Base-by-base conservation (phyloP, 2,113 vertebrate genomes). In the Hyperoodon ampullatus region DNA sequence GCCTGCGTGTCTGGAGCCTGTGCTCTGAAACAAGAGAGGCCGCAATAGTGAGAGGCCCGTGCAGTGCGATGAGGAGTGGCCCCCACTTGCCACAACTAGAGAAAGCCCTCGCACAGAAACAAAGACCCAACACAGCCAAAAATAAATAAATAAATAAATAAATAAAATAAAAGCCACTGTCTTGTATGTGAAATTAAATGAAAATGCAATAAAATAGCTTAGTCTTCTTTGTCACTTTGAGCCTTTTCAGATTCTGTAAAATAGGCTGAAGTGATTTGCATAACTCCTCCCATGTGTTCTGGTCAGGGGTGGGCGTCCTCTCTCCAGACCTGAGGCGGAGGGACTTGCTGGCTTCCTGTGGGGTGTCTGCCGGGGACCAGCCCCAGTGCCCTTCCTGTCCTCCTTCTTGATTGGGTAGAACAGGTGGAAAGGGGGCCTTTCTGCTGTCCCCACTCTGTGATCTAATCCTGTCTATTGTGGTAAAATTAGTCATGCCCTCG, bases 181-280 rank as follows among this genome's bases (percentile, higher is more conserved):
- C 65, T 8, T 7, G 10, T 30, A n/a, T 5, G n/a, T 30, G 0
- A 15, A 2, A 21, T 60, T 28, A 0, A 35, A 1, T 28, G 78
- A n/a, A 12, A 19, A 42, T 1, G 18, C 1, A 2, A 5, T 5
- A 4, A 11, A 21, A 11, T 0, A 30, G 13, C 23, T 18, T 42
- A 1, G 16, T 23, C 65, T 28, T 14, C 53, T 9, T 8, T 42
- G 42, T 39, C 6, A 7, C 18, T 6, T 7, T 15, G 21, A 35
- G 24, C 70, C n/a, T 39, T 50, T 74, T 35, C 14, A 0, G 78
- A 5, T 7, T 86, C 78, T 13, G 10, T 7, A 44, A 44, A 15
- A 16, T 1, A 24, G 4, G 28, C 28, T 35, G 4, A 12, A 3
- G 0, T 3, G 1, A 0, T 24, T 1, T 7, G 10, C 58, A 6